A percentile compares a stretch with the other conserved stretches of the same genome.
Conservation (phyloP, 2,797 vertebrate genomes). For the Toxotes lorentzi region DNA sequence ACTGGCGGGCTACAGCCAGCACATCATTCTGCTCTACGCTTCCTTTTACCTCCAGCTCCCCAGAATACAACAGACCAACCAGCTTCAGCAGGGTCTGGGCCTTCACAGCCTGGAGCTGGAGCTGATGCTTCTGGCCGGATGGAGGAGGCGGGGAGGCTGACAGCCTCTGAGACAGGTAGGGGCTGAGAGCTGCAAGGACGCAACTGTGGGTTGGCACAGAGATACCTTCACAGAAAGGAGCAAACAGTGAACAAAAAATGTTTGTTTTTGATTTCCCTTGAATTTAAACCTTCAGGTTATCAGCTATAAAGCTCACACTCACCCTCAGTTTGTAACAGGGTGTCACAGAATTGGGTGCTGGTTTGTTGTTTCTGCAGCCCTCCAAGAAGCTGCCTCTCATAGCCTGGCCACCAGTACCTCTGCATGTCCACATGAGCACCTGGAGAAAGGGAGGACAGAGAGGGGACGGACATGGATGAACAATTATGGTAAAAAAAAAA, state of each 20-base stretch:
- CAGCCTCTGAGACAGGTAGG: slow-evolving; percentile 68
- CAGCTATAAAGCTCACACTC: slow-evolving; percentile 30
- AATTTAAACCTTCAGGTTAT: background rate
- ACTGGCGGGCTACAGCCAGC: slow-evolving; percentile 68
- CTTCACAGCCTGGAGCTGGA: slow-evolving; percentile 73
- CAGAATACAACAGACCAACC: slow-evolving; percentile 83
- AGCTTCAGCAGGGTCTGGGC: slow-evolving; percentile 80
- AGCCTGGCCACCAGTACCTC: slow-evolving; percentile 70
- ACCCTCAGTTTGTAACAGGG: slow-evolving; percentile 83
- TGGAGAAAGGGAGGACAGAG: background rate
- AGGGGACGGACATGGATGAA: background rate
- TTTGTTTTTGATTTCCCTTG: background rate
- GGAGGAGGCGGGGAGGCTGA: slow-evolving; percentile 64
- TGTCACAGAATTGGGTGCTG: slow-evolving; percentile 80
- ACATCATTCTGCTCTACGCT: slow-evolving; percentile 70
- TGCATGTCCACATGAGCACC: slow-evolving; percentile 72
- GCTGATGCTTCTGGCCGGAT: slow-evolving; percentile 65
- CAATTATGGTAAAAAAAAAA: background rate
- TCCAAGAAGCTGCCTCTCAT: slow-evolving; percentile 71
- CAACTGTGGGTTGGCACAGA: slow-evolving; percentile 84
- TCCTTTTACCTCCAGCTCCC: slow-evolving; percentile 74
- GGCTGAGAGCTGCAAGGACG: slow-evolving; percentile 83
- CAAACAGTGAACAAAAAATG: background rate
- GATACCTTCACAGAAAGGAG: slow-evolving; percentile 67
- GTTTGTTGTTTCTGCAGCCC: slow-evolving; percentile 85